phyloP scores from a whole-genome alignment of 2,797 vertebrate genomes.

The Acanthopagrus latus region DNA sequence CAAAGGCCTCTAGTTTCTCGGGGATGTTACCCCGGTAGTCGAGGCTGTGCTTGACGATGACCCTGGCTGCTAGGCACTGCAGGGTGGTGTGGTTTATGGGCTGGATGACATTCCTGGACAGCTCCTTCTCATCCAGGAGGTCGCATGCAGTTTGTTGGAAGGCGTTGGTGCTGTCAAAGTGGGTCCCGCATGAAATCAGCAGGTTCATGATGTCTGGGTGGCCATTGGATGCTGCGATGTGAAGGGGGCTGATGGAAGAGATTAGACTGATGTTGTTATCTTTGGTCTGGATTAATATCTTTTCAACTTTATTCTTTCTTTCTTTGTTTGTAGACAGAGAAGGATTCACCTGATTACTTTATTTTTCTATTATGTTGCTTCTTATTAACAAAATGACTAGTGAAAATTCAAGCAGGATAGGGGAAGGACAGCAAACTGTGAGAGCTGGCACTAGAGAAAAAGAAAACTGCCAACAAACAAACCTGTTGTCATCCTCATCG shows the following conservation, averaged over 20 bases:
- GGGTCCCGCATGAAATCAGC: conserved; percentile 95
- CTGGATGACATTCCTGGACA: conserved; percentile 97
- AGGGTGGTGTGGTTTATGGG: conserved; percentile 98
- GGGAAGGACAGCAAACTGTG: neutral
- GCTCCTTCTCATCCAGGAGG: conserved; percentile 96
- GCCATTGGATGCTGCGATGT: conserved; percentile 96
- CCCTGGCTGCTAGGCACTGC: conserved; percentile 97
- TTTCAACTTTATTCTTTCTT: neutral
- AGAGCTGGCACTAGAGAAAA: neutral
- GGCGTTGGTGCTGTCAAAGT: conserved; percentile 97
- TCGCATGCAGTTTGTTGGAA: conserved; percentile 96
- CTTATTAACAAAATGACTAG: neutral
- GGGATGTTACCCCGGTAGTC: conserved; percentile 93
- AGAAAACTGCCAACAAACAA: neutral
- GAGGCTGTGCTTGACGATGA: conserved; percentile 94
- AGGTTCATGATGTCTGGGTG: conserved; percentile 99
- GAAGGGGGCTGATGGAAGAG: conserved; percentile 86
- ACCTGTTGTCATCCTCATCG: conserved; percentile 95
- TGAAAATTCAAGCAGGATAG: neutral
- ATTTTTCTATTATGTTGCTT: neutral
- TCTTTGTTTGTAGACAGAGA: neutral
- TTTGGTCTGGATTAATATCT: neutral
- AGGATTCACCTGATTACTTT: neutral
- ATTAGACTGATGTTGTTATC: neutral
- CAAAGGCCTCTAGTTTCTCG: conserved; percentile 96